Percentiles rank a stretch among this genome's conserved stretches.
Evolutionary conservation across 2,113 vertebrate genomes (phyloP).

Genomic region (Colinus virginianus): DNA sequence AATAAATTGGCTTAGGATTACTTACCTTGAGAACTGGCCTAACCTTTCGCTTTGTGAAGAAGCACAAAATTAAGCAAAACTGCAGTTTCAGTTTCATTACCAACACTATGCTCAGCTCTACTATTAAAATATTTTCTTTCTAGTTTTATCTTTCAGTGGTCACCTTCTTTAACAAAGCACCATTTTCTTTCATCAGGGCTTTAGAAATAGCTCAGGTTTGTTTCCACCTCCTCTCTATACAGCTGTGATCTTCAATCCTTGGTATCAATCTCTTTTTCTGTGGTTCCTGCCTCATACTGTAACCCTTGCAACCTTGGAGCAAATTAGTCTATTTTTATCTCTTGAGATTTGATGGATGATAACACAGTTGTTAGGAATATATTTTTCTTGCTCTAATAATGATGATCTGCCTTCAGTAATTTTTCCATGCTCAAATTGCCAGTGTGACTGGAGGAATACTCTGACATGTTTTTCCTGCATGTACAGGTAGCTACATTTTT

Average conservation of each 20-base stretch:
- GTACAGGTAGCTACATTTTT: background rate
- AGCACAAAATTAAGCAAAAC: slow-evolving; percentile 36
- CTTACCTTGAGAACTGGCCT: background rate
- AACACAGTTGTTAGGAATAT: slow-evolving; percentile 67
- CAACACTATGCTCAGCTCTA: slow-evolving; percentile 2
- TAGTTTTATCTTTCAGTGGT: slow-evolving; percentile 46
- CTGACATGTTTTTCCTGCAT: background rate
- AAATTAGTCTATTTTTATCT: slow-evolving; percentile 74
- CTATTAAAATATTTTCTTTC: slow-evolving; percentile 63
- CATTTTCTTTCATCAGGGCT: slow-evolving; percentile 66
- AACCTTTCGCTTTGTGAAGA: background rate
- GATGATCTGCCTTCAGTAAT: slow-evolving; percentile 60
- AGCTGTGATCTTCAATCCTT: slow-evolving; percentile 67
- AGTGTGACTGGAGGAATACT: background rate
- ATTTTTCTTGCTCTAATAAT: slow-evolving; percentile 67
- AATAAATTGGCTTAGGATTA: slow-evolving; percentile 36
- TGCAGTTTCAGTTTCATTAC: slow-evolving; percentile 38
- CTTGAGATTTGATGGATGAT: slow-evolving; percentile 66
- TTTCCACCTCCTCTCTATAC: slow-evolving; percentile 52
- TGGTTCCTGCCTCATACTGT: slow-evolving; percentile 59
- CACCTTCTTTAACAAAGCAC: slow-evolving; percentile 16
- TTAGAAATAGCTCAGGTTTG: slow-evolving; percentile 69
- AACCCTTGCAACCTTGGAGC: slow-evolving; percentile 68
- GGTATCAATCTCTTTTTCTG: slow-evolving; percentile 70
- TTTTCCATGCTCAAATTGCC: slow-evolving; percentile 41